phyloP scores from a whole-genome alignment of 1,140 invertebrate genomes.

The roundworm (Caenorhabditis elegans) region WBcel235 BX284605.5:3665501-3666000 shows the following conservation, averaged over 20 bases:
- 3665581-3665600: no score
- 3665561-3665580: no score
- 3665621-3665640: no score
- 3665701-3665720: not conserved
- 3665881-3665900: no score
- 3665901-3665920: no score
- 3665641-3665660: no score
- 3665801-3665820: not conserved
- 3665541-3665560: no score
- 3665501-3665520: no score
- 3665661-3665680: not conserved
- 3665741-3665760: not conserved
- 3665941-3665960: no score
- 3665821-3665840: not conserved
- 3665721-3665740: not conserved
- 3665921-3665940: no score
- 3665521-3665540: no score
- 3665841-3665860: not conserved
- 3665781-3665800: not conserved
- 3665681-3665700: not conserved
- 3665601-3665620: no score
- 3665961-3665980: constrained; percentile 13
- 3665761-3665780: not conserved
- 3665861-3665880: not conserved
- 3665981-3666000: not conserved